Conservation (phyloP, 1,140 invertebrate species). For the Brachionus paranguensis region DNA sequence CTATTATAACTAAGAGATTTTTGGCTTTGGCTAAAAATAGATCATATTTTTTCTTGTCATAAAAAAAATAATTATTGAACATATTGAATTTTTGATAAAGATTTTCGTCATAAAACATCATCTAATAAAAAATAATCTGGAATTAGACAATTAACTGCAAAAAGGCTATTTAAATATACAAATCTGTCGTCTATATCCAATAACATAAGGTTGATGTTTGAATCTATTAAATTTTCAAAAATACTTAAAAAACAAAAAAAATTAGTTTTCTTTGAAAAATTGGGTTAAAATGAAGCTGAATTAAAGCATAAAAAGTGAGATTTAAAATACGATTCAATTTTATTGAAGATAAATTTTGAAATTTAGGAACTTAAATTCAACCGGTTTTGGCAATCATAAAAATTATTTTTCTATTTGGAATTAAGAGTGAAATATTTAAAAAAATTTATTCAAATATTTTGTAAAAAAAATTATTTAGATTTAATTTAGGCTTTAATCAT, state of each 20-base stretch:
- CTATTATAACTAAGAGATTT: constrained; percentile 31
- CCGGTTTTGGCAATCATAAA: no score
- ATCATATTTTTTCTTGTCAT: neutral
- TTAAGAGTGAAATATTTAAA: neutral
- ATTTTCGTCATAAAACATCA: constrained; percentile 4
- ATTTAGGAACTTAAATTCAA: no score
- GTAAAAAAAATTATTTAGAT: no score
- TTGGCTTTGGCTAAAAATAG: neutral
- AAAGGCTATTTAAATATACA: neutral
- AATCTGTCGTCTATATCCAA: constrained; percentile 23
- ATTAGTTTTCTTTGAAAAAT: neutral
- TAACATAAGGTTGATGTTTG: neutral
- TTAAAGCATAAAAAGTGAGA: no score
- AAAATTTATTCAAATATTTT: neutral
- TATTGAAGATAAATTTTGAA: no score
- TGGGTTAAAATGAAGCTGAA: no score
- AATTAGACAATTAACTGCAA: neutral
- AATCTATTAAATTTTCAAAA: constrained; percentile 15
- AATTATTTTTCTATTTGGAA: neutral
- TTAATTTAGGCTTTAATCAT: no score
- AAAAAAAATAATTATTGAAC: constrained; percentile 34
- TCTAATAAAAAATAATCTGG: neutral
- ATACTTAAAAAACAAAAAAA: neutral
- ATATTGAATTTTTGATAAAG: constrained; percentile 21
- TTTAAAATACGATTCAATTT: no score